Percentiles rank a stretch among this genome's conserved stretches.
phyloP scores from a whole-genome alignment of 1,140 invertebrate genomes.

The Drosophila arizonae region DNA sequence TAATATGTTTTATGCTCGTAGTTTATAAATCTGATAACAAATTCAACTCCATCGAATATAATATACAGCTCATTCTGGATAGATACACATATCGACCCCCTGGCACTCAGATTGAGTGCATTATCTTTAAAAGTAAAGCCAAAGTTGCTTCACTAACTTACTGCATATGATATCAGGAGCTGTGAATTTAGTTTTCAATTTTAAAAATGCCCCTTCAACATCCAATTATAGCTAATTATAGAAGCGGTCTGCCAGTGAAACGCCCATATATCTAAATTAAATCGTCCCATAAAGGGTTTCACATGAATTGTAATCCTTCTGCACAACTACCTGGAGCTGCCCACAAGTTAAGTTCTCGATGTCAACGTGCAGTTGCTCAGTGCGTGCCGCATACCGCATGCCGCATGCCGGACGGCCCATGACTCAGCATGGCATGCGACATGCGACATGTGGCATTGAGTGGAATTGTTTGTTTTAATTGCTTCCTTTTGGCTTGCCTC shows the following conservation, averaged over 20 bases:
- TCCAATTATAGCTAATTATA: no score
- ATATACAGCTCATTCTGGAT: no score
- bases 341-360: conserved; percentile 16
- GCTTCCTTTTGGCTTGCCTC: conserved; percentile 30
- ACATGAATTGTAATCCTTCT: conserved; percentile 1
- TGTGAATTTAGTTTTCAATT: no score
- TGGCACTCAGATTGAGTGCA: no score
- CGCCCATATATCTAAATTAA: not conserved
- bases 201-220: no score
- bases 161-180: no score
- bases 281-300: not conserved
- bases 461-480: conserved; percentile 51
- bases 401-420: not conserved
- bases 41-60: no score
- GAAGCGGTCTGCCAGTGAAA: not conserved
- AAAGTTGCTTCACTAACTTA: no score
- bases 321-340: conserved; percentile 3
- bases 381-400: conserved; percentile 25
- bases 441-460: conserved; percentile 13
- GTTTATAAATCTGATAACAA: no score
- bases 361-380: conserved; percentile 3
- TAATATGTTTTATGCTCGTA: no score
- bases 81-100: no score
- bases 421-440: conserved; percentile 1
- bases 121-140: no score